Evolutionary conservation across 2,888 invertebrate genomes (phyloP).

Genomic region (Drosophila antonietae): DNA sequence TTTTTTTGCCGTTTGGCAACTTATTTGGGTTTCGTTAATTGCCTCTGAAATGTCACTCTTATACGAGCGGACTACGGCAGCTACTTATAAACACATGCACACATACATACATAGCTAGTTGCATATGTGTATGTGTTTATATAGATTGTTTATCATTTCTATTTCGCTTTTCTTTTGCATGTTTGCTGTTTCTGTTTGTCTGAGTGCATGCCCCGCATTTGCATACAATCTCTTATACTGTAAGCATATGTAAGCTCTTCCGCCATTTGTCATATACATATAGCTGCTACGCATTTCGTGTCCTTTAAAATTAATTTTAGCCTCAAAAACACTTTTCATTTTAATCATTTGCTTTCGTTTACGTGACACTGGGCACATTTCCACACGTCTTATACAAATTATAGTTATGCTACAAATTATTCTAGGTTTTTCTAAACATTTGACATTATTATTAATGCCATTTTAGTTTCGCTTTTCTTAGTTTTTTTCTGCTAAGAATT

Average conservation of each 20-base stretch:
- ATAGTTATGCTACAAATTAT: background rate
- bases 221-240: constrained; percentile 4
- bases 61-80: constrained; percentile 14
- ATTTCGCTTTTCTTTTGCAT: constrained; percentile 11
- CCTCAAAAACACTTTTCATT: constrained; percentile 4
- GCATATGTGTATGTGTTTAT: background rate
- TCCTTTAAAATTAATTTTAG: constrained; percentile 5
- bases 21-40: constrained; percentile 37
- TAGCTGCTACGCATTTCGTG: background rate
- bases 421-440: background rate
- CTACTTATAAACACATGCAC: background rate
- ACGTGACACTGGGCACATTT: constrained; percentile 9
- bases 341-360: constrained; percentile 4
- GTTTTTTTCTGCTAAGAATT: background rate
- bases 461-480: background rate
- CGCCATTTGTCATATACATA: background rate
- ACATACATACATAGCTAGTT: no score
- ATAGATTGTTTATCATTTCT: background rate
- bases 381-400: background rate
- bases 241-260: background rate
- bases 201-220: constrained; percentile 5
- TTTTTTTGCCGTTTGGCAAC: constrained; percentile 2
- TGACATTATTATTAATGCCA: background rate
- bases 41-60: constrained; percentile 42
- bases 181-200: constrained; percentile 5